Base-by-base conservation (phyloP, 2,797 vertebrate genomes). In the Pteronotus mesoamericanus region DNA sequence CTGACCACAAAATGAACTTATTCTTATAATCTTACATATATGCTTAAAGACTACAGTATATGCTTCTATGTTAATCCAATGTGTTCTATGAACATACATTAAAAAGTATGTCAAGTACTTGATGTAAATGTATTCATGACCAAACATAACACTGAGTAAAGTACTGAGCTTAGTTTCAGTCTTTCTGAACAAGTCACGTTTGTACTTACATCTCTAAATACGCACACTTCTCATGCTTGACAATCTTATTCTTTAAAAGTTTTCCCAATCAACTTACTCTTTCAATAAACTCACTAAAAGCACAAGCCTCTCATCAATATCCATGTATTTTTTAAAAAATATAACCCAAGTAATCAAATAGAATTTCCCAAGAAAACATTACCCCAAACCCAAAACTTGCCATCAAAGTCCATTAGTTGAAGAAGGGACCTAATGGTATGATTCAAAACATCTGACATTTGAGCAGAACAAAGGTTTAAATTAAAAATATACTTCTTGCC, bases 1-100 rank as follows among this genome's bases (percentile, higher is more conserved):
- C 2, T 84, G 96, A 97, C 89, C 5, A 5, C 78, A 96, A 96
- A 96, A 94, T 96, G 78, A 51, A 94, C 97, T 92, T 89, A 1
- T 51, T 72, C 82, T 44, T 59, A 32, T 0, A 85, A 37, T 77
- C 51, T 95, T 6, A 82, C 0, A 29, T 68, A 26, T 72, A n/a
- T 0, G 18, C 64, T 95, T 92, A 94, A 87, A 96, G 48, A 97
- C 37, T 69, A 97, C 46, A 79, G 57, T 85, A 59, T 92, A 42
- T 64, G 34, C 95, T 95, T 92, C 91, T 94, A 95, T 77, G 94
- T 75, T 88, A 96, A 95, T 79, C 32, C 71, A 94, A 85, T 91
- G 57, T 97, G 74, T 92, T 75, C 89, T 15, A 71, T 68, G 79
- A 92, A 92, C n/a, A 93, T 51, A 78, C 66, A 84, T 84, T 79